These are phyloP conservation scores for Habropoda laboriosa DNA, from an alignment of 1,140 invertebrate species.

Conservation along the genomic window DNA sequence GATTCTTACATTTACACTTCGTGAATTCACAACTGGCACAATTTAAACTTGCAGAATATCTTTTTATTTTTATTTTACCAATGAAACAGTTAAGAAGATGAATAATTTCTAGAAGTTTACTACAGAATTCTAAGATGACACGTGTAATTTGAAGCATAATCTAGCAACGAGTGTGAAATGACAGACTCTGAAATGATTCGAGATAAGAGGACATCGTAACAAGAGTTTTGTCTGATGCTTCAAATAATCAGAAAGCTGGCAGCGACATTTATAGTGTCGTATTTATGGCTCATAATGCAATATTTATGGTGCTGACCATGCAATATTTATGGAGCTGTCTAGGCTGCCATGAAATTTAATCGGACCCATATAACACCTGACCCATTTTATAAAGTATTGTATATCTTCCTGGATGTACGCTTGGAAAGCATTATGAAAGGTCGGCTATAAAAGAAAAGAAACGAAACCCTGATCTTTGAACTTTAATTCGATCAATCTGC, in stretches of 20 bases:
- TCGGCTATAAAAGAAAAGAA: conserved; percentile 6
- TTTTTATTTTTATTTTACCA: too few relatives aligned
- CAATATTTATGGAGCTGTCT: conserved; percentile 55
- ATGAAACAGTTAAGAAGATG: too few relatives aligned
- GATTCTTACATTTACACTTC: too few relatives aligned
- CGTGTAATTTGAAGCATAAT: too few relatives aligned
- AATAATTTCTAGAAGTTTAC: too few relatives aligned
- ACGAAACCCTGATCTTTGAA: background rate
- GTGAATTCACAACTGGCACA: too few relatives aligned
- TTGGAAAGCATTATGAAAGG: background rate
- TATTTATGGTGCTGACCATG: conserved; percentile 23
- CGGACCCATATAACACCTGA: conserved; percentile 38
- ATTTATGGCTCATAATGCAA: conserved; percentile 4
- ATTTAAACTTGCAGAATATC: too few relatives aligned
- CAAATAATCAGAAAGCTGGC: background rate
- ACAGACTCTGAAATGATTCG: too few relatives aligned
- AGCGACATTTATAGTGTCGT: background rate
- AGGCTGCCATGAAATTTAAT: conserved; percentile 61
- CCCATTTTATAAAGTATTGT: conserved; percentile 47
- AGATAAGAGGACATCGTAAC: too few relatives aligned
- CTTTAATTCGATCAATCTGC: too few relatives aligned
- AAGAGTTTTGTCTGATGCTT: background rate
- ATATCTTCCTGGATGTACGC: conserved; percentile 26
- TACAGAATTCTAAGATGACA: too few relatives aligned
- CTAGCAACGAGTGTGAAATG: too few relatives aligned